phyloP scores from a whole-genome alignment of 1,140 invertebrate genomes.

The Plectrocnemia conspersa region DNA sequence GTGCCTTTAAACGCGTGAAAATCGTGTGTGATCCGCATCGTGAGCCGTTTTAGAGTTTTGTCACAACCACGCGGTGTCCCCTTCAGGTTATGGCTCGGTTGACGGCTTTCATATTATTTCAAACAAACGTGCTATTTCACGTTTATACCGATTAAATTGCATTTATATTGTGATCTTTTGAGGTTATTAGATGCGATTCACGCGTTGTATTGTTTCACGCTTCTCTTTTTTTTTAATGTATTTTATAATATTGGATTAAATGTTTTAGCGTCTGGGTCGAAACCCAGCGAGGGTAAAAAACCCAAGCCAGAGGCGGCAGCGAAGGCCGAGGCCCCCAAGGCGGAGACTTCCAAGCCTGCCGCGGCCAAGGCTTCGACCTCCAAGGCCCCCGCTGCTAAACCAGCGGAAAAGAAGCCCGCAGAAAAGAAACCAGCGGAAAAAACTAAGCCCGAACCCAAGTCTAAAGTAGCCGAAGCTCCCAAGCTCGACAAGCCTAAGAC shows the following conservation, averaged over 20 bases:
- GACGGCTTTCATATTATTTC: no score
- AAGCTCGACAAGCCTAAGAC: conserved; percentile 48
- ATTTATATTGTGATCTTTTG: no score
- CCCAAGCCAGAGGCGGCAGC: conserved; percentile 36
- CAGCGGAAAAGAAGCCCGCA: conserved; percentile 49
- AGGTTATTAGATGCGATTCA: no score
- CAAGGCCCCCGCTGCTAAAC: conserved; percentile 47
- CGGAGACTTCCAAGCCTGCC: conserved; percentile 47
- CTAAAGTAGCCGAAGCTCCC: conserved; percentile 50
- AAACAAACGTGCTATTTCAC: no score
- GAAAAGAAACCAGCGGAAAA: conserved; percentile 47
- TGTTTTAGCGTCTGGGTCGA: conserved; percentile 35
- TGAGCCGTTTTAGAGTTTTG: no score
- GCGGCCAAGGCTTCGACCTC: conserved; percentile 50
- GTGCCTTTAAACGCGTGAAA: no score
- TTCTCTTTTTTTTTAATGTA: conserved; percentile 2
- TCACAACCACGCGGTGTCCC: no score
- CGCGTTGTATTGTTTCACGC: no score
- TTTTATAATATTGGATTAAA: conserved; percentile 10
- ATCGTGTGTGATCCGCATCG: no score
- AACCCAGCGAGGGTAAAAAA: conserved; percentile 43
- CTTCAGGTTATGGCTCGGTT: no score
- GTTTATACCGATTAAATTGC: no score
- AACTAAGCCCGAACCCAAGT: conserved; percentile 51
- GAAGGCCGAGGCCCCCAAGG: conserved; percentile 42